Conservation (phyloP, 2,113 vertebrate species). For the Istiophorus platypterus region DNA sequence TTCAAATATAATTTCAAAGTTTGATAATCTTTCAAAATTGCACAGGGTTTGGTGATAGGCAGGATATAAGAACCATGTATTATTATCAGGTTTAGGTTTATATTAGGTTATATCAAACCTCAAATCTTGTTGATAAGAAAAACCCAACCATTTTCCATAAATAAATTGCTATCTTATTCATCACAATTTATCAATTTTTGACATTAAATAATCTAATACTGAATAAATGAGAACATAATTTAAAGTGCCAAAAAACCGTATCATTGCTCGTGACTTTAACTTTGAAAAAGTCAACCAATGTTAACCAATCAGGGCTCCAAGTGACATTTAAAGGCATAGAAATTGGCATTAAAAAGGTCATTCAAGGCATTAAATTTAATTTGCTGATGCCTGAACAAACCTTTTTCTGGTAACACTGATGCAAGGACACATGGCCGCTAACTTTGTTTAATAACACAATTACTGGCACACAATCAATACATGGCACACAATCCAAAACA, state of each 20-base stretch:
- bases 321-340: not conserved
- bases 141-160: not conserved
- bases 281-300: not conserved
- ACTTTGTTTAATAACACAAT: not conserved
- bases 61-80: not conserved
- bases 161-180: not conserved
- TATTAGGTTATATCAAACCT: not conserved
- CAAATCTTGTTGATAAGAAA: not conserved
- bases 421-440: not conserved
- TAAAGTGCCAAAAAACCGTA: not conserved
- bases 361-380: not conserved
- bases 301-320: not conserved
- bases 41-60: not conserved
- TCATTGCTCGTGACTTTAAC: not conserved
- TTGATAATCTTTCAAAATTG: not conserved
- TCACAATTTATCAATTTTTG: too few species aligned
- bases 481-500: not conserved
- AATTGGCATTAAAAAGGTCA: constrained; percentile 14
- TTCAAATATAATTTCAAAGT: constrained; percentile 19
- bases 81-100: not conserved
- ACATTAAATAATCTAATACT: not conserved
- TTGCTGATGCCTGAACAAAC: not conserved
- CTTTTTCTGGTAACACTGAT: not conserved
- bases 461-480: not conserved
- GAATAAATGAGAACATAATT: not conserved